Evolutionary conservation across 2,113 vertebrate species (phyloP), one percentile per base, ranked within the genome.

Genomic region (Pampusana beccarii): DNA sequence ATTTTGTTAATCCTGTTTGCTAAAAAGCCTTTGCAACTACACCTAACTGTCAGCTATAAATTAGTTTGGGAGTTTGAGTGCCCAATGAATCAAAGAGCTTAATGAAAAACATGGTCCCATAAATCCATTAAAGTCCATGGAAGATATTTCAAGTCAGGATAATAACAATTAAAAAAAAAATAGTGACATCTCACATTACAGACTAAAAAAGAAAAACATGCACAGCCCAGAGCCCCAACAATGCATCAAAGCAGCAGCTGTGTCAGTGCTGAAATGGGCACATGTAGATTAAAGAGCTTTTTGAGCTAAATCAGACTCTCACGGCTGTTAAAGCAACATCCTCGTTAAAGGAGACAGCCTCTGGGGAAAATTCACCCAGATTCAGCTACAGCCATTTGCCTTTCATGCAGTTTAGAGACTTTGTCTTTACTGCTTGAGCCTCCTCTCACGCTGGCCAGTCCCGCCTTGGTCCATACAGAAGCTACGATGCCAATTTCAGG

Each of bases 1-100:
- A 95, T 96, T 95, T 80, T 54, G 50, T 74, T 95, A 97, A 96
- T 96, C 71, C 44, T 0, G 1, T 96, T 92, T 93, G 82, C 69
- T 91, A 93, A 88, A 91, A 95, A 91, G 85, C 74, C 84, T 94
- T 46, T 77, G 72, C 69, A 77, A 54, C 88, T 69, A 80, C 60
- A 93, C 85, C 87, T 86, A 60, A 54, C 69, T 75, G 83, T 57
- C 88, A 87, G 56, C 86, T 67, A 36, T 40, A 94, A 94, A 95
- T 94, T 80, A 95, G 90, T 93, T 26, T 85, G 87, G 87, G 91
- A 91, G 64, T 50, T 16, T 34, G 71, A 95, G 67, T 48, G 50
- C 65, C 66, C 89, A 80, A 0, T 4, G 62, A 80, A 86, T 84
- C 74, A 79, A 67, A 87, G 65, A 94, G 57, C 75, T 91, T 87